Evolutionary conservation across 2,888 invertebrate species (phyloP), one percentile per base, ranked within the genome.

Genomic region (Syrista parreyssii): DNA sequence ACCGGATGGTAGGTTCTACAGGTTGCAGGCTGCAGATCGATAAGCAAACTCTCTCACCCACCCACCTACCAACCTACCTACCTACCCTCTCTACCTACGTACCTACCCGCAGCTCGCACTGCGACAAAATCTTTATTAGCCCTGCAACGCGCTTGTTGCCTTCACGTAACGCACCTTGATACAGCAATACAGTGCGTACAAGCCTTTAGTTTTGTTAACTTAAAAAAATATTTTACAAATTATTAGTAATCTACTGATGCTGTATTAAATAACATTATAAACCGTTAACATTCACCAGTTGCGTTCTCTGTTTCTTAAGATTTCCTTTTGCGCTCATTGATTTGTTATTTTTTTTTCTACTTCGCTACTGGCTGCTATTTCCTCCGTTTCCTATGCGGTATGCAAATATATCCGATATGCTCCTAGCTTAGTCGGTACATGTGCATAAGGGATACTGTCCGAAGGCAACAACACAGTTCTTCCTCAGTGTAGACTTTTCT

Each of bases 61-160:
- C 40, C 40, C 23, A 55, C 40, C 40, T 23, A 23, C 40, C 40
- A 23, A 55, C 40, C 40, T 23, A 40, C 40, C 40, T 40, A 40
- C 40, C 36, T 36, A 36, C 3, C 36, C 4, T 12, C 40, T 15
- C 15, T 40, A 15, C 15, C 69, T 31, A 12, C 69, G 30, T 32
- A 71, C 71, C 69, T 69, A 31, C n/a, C 31, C 71, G 31, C 71
- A 71, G 31, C 71, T 71, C 71, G 71, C 71, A 30, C 71, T 71
- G 71, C 71, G 71, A 71, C 71, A 71, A 71, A 71, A 71, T 71
- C 71, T 71, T 71, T 71, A 71, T 71, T 71, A 71, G 9, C 71
- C 71, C 71, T 71, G 71, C 71, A 71, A 31, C 71, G 31, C 6
- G 71, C 31, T 30, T 32, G 40, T 30, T 32, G n/a, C 71, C 71